These are phyloP conservation scores for Aphelocoma coerulescens DNA, from an alignment of 2,113 vertebrate species.

Conservation along the genomic window DNA sequence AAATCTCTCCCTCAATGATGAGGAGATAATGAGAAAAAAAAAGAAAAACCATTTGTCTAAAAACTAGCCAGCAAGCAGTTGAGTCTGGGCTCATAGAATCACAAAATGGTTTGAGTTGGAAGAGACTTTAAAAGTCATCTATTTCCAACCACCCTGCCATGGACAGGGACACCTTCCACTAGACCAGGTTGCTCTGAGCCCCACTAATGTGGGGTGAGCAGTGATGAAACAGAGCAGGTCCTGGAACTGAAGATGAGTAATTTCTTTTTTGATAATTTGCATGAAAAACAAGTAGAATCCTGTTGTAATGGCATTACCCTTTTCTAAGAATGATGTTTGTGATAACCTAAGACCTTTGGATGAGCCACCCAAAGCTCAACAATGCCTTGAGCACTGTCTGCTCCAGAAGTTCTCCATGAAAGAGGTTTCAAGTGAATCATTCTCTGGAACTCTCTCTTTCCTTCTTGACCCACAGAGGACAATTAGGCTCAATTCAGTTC, in stretches of 20 bases:
- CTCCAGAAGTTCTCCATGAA: neutral
- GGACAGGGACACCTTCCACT: neutral
- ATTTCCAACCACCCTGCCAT: neutral
- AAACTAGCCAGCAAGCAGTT: neutral
- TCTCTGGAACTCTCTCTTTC: neutral
- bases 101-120: neutral
- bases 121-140: neutral
- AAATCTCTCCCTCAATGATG: fast-evolving
- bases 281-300: neutral
- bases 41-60: neutral
- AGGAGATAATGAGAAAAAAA: neutral
- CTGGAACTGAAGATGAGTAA: neutral
- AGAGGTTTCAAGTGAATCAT: neutral
- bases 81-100: neutral
- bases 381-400: neutral
- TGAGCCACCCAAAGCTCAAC: neutral
- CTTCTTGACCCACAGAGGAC: neutral
- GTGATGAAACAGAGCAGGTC: neutral
- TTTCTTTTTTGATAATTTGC: neutral
- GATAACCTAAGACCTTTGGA: neutral
- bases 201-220: neutral
- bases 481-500: neutral
- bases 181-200: neutral
- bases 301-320: neutral
- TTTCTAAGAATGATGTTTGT: neutral